Base-by-base conservation (phyloP, 2,797 vertebrate species). In the Cyclura pinguis region DNA sequence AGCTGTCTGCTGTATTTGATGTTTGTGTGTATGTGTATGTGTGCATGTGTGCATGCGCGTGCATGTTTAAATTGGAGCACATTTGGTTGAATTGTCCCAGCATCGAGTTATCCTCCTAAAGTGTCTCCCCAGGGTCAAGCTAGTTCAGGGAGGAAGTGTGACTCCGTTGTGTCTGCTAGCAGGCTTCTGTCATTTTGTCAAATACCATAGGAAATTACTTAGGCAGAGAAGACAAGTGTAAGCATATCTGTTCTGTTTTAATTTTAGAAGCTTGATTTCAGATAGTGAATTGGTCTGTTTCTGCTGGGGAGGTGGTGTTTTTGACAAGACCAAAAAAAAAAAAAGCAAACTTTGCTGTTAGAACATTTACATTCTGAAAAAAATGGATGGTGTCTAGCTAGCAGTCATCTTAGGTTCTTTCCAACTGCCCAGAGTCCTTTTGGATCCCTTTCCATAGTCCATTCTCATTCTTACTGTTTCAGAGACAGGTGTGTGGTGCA, bases 141-240 rank as follows among this genome's bases (percentile, higher is more conserved):
- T 84, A 80, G 81, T 88, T 88, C 81, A 88, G 50, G 38, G 27
- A 73, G 84, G 67, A 74, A 81, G 35, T 9, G 52, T 52, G 67
- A 0, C 10, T 62, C 91, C 91, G 62, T 35, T 0, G 52, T 91
- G 91, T 13, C 3, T 38, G 50, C 90, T 93, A 91, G 92, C 92
- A 90, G 84, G 73, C 93, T 94, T 89, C 4, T 92, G 92, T 78
- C 67, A 27, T 84, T 91, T 84, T 20, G 73, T 76, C 93, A 93
- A 94, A 95, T 94, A 92, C 92, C 83, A 42, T 90, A 93, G 95
- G 95, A 96, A 96, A 96, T 95, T 90, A 88, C 92, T 95, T 95
- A 93, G 95, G 92, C 93, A 92, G 90, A 89, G 92, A 91, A 95
- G 94, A 89, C 81, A 89, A 94, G 50, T 95, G 94, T 35, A 91